phyloP scores from a whole-genome alignment of 2,113 vertebrate species.

The Tenrec ecaudatus region DNA sequence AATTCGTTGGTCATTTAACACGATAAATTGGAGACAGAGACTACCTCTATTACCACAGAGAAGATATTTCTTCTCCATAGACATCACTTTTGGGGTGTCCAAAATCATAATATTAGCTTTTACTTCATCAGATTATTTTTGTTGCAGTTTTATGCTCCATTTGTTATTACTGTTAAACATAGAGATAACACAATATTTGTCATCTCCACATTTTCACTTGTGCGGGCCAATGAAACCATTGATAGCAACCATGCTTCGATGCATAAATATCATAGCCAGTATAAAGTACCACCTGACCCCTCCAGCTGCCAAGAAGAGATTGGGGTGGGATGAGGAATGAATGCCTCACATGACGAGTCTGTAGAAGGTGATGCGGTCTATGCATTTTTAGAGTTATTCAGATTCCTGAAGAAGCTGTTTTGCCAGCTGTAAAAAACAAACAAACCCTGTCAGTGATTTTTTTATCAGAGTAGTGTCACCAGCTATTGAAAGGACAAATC shows the following conservation, averaged over 20 bases:
- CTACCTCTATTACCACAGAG: background rate
- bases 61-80: background rate
- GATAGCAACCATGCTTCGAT: background rate
- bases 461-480: too few relatives aligned
- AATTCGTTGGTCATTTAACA: background rate
- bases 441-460: too few relatives aligned
- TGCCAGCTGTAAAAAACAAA: too few relatives aligned
- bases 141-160: background rate
- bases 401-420: too few relatives aligned
- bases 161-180: background rate
- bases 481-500: too few relatives aligned
- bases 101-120: background rate
- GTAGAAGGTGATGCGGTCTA: too few relatives aligned
- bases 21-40: background rate
- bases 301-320: too few relatives aligned
- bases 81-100: background rate
- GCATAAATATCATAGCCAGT: background rate
- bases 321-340: too few relatives aligned
- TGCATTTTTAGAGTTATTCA: too few relatives aligned
- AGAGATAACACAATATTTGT: background rate
- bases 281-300: too few relatives aligned
- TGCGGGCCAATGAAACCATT: background rate
- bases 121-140: background rate
- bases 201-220: background rate
- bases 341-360: too few relatives aligned